Base-by-base conservation (phyloP, 2,113 vertebrate genomes). In the Tupaia chinensis region DNA sequence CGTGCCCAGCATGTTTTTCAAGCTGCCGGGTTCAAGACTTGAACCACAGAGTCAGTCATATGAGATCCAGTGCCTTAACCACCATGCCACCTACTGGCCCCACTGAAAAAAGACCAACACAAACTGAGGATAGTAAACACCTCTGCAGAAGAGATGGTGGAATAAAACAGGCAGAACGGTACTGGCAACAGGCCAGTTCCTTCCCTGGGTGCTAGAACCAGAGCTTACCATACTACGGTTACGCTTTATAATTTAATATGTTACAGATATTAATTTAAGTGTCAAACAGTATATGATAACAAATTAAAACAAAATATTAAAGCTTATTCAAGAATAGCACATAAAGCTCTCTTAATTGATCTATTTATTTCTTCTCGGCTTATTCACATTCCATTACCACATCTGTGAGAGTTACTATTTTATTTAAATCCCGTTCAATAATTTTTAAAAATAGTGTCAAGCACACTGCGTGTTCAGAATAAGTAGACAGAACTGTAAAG, bases 301-400 rank as follows among this genome's bases (percentile, higher is more conserved):
- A 87, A 53, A 78, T 83, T 95, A 72, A 96, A 90, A 53, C 25
- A 65, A 87, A 93, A n/a, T 69, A 91, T 92, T 89, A 69, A 91
- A 58, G 23, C 0, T 85, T 87, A 86, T 23, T 87, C 44, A 94
- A 72, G 73, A 68, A 54, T 2, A 93, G 44, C 34, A 69, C 10
- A 27, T 69, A 91, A 91, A 84, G 17, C 32, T 58, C 65, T 87
- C 68, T 22, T 84, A 44, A 82, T 34, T 25, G 32, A 78, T 69
- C 70, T 65, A 76, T 7, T 81, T 80, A 34, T 86, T 91, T 76
- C 54, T 93, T 63, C 72, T 19, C 19, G 68, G 60, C 73, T 93
- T 79, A 86, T 14, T 91, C 74, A 79, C 7, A 77, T 85, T 65
- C 25, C 32, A 73, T 72, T 29, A 77, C 14, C 14, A 63, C 15